A percentile compares a stretch with the other conserved stretches of the same genome.
phyloP scores from a whole-genome alignment of 2,797 vertebrate genomes.

The Parauchenoglanis punctatus region DNA sequence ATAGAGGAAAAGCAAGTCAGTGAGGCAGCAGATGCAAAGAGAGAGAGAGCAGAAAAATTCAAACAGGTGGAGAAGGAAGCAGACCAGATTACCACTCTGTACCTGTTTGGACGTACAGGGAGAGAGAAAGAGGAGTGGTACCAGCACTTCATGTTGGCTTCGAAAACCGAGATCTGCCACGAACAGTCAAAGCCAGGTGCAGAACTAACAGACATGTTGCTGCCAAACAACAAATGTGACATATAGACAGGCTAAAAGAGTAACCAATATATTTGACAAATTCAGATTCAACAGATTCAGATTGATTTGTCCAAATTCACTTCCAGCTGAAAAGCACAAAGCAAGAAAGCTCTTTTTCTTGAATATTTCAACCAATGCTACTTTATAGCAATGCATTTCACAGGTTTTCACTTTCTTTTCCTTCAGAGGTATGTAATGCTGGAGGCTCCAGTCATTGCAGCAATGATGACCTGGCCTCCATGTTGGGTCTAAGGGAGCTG shows the following conservation, averaged over 20 bases:
- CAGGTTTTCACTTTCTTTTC: neutral
- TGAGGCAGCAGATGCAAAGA: slow-evolving; percentile 32
- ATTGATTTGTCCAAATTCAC: neutral
- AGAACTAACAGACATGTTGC: neutral
- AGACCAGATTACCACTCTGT: slow-evolving; percentile 70
- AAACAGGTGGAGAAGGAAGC: slow-evolving; percentile 40
- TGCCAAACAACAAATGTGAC: neutral
- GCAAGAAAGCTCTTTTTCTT: neutral
- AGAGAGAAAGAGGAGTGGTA: slow-evolving; percentile 91
- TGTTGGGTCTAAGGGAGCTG: slow-evolving; percentile 64
- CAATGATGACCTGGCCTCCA: slow-evolving; percentile 68
- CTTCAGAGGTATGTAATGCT: slow-evolving; percentile 58
- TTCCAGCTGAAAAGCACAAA: neutral
- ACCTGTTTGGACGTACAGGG: slow-evolving; percentile 84
- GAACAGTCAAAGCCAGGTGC: slow-evolving; percentile 70
- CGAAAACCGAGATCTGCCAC: slow-evolving; percentile 49
- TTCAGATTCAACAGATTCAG: neutral
- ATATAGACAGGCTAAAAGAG: neutral
- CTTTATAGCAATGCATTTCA: neutral
- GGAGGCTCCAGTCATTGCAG: slow-evolving; percentile 67
- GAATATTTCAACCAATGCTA: neutral
- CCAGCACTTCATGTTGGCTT: slow-evolving; percentile 77
- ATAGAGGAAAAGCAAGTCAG: slow-evolving; percentile 57
- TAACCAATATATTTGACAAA: neutral
- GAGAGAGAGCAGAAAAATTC: slow-evolving; percentile 57